Evolutionary conservation across 2,113 vertebrate species (phyloP).

Genomic region (Pao palembangensis): DNA sequence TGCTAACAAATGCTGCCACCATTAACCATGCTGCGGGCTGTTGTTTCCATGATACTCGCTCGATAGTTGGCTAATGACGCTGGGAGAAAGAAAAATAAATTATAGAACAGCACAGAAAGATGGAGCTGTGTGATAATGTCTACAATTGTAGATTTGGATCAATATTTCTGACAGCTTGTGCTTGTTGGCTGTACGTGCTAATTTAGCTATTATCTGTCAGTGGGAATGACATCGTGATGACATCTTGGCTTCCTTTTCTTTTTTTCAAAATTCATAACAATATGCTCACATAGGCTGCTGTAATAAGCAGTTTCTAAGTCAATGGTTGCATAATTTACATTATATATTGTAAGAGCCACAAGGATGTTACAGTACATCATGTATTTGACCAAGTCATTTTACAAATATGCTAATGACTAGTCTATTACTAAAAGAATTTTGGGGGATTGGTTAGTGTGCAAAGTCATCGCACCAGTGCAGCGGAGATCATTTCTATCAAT

Average conservation of each 20-base stretch:
- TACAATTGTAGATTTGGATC: constrained; percentile 14
- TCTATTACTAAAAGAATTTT: no score
- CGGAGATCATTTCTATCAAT: no score
- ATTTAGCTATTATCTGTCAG: constrained; percentile 13
- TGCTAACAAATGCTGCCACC: constrained; percentile 1
- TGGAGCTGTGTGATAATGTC: neutral
- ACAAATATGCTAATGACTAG: no score
- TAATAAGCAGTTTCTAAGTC: no score
- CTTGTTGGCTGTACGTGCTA: neutral
- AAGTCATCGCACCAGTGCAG: no score
- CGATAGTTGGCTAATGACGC: constrained; percentile 1
- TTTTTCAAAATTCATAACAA: neutral
- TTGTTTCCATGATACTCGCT: neutral
- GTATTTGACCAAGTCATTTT: neutral
- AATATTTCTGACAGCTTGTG: constrained; percentile 7
- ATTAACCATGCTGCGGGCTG: neutral
- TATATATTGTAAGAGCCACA: no score
- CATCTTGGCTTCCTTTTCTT: neutral
- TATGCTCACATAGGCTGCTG: no score
- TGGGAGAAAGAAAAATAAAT: neutral
- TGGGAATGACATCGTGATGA: neutral
- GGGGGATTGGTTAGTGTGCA: no score
- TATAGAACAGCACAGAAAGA: neutral
- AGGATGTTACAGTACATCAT: no score
- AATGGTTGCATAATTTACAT: no score